Evolutionary conservation across 2,888 invertebrate genomes (phyloP), one percentile per base, ranked within the genome.

Genomic region (Heliconius erato): DNA sequence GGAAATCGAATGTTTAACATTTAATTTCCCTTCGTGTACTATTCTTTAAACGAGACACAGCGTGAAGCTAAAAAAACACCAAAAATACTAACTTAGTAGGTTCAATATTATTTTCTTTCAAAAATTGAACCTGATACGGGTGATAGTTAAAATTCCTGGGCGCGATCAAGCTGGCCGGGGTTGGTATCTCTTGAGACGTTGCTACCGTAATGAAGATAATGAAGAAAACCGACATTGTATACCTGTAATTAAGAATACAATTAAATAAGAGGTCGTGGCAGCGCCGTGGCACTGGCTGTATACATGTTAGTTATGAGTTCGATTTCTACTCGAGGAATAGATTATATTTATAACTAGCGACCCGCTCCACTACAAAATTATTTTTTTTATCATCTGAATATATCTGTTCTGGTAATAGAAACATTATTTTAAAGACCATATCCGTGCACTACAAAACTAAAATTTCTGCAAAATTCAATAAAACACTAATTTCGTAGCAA

Each of bases 11-110:
- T 54, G 54, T 54, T 19, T 54, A 1, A 54, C 54, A 19, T 1
- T 6, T 6, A 16, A 23, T 49, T 59, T 59, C 23, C 23, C 11
- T 69, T 4, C 11, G 68, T 1, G n/a, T 69, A 12, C 12, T 12
- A 35, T 71, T 5, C 6, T n/a, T 3, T 23, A 40, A 35, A 11
- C 35, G 40, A 12, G 12, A 23, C 40, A 0, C 32, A 23, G 23
- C 16, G 68, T n/a, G n/a, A n/a, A n/a, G n/a, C n/a, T n/a, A n/a
- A n/a, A n/a, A n/a, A n/a, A n/a, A n/a, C n/a, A n/a, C n/a, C n/a
- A n/a, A n/a, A 44, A 71, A 26, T 35, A 88, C 93, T 91, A 86
- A 95, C 95, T 92, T 92, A 6, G 92, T 92, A n/a, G 92, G 91
- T 5, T 89, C 89, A 44, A 72, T 26, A 0, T 85, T 88, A 4